Conservation (phyloP, 2,888 invertebrate genomes). For the Scaptomyza parva region DNA sequence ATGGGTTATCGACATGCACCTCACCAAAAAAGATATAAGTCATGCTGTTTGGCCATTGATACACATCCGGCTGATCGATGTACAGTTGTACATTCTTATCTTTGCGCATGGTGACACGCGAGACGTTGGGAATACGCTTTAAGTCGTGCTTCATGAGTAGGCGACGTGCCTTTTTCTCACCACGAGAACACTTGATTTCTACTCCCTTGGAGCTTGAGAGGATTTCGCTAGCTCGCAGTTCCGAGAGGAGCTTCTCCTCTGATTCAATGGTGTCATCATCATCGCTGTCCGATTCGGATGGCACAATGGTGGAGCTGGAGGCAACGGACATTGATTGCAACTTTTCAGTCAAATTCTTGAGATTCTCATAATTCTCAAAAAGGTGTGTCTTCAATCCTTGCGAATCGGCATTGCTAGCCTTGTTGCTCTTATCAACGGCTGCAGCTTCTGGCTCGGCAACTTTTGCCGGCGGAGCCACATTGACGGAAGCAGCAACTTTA, state of each 20-base stretch:
- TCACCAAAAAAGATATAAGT: conserved; percentile 63
- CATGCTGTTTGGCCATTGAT: conserved; percentile 39
- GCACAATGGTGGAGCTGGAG: background rate
- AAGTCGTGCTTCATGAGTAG: conserved; percentile 59
- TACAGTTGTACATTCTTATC: conserved; percentile 51
- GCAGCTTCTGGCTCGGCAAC: background rate
- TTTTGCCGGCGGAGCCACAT: background rate
- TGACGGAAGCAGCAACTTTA: background rate
- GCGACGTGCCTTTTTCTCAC: conserved; percentile 68
- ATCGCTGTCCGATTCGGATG: conserved; percentile 30
- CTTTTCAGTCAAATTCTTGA: conserved; percentile 26
- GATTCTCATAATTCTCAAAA: conserved; percentile 13
- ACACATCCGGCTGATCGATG: conserved; percentile 66
- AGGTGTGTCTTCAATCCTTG: background rate
- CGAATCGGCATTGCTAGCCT: background rate
- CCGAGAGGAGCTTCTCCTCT: background rate
- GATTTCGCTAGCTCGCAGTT: background rate
- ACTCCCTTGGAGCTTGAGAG: background rate
- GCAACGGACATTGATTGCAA: background rate
- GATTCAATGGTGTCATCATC: conserved; percentile 11
- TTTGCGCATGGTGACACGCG: conserved; percentile 65
- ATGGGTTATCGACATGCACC: conserved; percentile 52
- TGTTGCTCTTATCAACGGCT: background rate
- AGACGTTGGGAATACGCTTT: conserved; percentile 49
- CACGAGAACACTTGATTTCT: conserved; percentile 40